A percentile compares a stretch with the other conserved stretches of the same genome.
phyloP scores from a whole-genome alignment of 2,113 vertebrate genomes.

The Lucifuga dentata region DNA sequence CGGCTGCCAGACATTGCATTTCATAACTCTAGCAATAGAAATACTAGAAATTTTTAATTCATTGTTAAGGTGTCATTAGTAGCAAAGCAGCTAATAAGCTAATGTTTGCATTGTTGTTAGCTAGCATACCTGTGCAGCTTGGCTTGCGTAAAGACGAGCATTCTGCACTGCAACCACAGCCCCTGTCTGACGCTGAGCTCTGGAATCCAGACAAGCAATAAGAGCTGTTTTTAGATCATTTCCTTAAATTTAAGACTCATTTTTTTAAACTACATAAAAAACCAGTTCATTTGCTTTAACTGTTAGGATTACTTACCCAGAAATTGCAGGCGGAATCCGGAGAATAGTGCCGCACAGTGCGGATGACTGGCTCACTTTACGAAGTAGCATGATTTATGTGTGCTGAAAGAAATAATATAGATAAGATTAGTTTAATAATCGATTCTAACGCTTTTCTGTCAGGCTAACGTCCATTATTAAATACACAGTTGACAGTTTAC shows the following conservation, averaged over 20 bases:
- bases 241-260: too few species aligned
- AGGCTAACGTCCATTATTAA: too few species aligned
- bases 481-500: too few species aligned
- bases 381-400: conserved; percentile 75
- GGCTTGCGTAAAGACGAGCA: conserved; percentile 75
- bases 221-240: neutral
- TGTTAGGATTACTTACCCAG: conserved; percentile 60
- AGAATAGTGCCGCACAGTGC: conserved; percentile 70
- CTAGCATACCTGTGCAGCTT: conserved; percentile 76
- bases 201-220: conserved; percentile 22
- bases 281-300: too few species aligned
- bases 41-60: neutral
- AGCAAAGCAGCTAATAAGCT: neutral
- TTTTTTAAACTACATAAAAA: too few species aligned
- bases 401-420: neutral
- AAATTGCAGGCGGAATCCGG: conserved; percentile 46
- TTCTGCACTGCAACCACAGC: conserved; percentile 42
- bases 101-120: too few species aligned
- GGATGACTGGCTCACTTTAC: conserved; percentile 73
- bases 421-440: too few species aligned
- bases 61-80: too few species aligned
- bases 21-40: conserved; percentile 2
- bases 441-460: too few species aligned
- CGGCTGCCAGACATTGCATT: neutral
- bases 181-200: conserved; percentile 62